These are phyloP conservation scores for Todiramphus saurophagus DNA, from an alignment of 2,113 vertebrate genomes.

Conservation along the genomic window DNA sequence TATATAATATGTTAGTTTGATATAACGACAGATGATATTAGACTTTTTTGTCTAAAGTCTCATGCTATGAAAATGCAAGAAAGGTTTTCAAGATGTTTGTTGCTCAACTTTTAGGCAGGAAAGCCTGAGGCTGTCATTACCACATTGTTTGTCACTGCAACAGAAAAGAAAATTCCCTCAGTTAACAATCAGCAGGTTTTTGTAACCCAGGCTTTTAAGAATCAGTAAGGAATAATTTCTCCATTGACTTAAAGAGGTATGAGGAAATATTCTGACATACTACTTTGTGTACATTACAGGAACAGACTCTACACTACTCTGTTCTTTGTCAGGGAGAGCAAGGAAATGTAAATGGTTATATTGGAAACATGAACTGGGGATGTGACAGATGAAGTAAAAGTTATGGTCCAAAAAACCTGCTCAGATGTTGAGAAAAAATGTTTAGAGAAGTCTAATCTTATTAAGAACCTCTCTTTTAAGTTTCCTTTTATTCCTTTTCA, in stretches of 20 bases:
- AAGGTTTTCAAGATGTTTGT: constrained; percentile 35
- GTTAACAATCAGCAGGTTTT: not conserved
- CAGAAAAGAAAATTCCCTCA: not conserved
- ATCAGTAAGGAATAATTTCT: not conserved
- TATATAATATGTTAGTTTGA: constrained; percentile 25
- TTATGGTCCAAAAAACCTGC: not conserved
- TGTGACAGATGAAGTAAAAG: not conserved
- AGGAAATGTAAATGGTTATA: not conserved
- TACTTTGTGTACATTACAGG: not conserved
- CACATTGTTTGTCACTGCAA: not conserved
- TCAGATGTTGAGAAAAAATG: not conserved
- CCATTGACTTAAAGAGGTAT: not conserved
- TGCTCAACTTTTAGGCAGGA: not conserved
- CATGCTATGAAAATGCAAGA: constrained; percentile 11
- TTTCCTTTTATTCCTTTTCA: not conserved
- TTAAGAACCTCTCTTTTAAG: not conserved
- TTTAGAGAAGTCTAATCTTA: not conserved
- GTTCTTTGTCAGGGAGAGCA: not conserved
- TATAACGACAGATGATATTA: constrained; percentile 7
- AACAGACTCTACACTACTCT: not conserved
- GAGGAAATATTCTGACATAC: not conserved
- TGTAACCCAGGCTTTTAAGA: not conserved
- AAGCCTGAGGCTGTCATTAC: constrained; percentile 15
- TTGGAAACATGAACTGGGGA: not conserved
- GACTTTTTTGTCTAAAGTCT: constrained; percentile 31